These are phyloP conservation scores for Alouatta palliata DNA, from an alignment of 2,113 vertebrate species.

Conservation along the genomic window DNA sequence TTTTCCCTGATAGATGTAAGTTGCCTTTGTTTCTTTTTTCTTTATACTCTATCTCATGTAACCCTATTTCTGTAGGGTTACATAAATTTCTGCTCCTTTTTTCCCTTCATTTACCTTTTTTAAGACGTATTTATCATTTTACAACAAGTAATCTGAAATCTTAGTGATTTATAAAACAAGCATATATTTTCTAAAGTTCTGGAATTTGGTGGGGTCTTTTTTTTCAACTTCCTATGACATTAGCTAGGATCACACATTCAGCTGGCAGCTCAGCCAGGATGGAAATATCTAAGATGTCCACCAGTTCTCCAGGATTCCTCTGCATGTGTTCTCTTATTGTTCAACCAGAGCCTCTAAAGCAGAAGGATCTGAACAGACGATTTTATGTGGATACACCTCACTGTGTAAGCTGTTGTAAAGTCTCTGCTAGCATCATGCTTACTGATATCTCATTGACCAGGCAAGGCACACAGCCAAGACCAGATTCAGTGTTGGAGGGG, in stretches of 20 bases:
- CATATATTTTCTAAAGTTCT: background rate
- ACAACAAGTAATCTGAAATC: background rate
- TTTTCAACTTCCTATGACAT: background rate
- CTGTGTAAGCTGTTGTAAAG: background rate
- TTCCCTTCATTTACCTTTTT: background rate
- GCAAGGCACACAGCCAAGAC: background rate
- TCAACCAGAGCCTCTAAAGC: background rate
- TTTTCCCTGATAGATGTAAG: background rate
- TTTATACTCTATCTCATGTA: background rate
- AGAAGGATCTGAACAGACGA: background rate
- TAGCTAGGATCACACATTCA: background rate
- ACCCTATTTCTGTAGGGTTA: background rate
- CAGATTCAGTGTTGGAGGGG: background rate
- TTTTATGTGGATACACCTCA: background rate
- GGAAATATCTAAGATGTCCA: background rate
- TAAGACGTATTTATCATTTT: background rate
- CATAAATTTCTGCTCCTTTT: background rate
- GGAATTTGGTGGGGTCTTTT: background rate
- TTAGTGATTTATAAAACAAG: background rate
- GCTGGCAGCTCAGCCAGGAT: background rate
- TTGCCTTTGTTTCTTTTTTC: background rate
- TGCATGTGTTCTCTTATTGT: background rate
- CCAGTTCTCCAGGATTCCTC: background rate
- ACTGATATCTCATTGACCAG: background rate
- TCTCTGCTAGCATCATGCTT: background rate